Base-by-base conservation (phyloP, 2,888 invertebrate species). In the Trissolcus japonicus region DNA sequence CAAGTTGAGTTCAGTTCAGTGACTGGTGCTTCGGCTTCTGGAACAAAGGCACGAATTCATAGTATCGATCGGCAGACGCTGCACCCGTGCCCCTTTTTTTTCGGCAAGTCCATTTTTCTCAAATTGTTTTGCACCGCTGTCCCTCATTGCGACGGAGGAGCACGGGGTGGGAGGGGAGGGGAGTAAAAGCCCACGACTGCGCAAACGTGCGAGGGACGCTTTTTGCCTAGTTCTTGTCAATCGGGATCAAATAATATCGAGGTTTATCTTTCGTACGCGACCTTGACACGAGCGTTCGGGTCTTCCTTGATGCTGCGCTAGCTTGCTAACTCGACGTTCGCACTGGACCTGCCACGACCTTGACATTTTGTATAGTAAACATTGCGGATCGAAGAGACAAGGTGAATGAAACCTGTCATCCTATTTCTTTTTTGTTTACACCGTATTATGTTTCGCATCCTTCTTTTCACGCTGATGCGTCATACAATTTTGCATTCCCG, bases 11-110 rank as follows among this genome's bases (percentile, higher is more conserved):
- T 77, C 61, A 69, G 73, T 79, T 81, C 69, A 77, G 80, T 80
- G 80, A 80, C 75, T 75, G 76, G 76, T 76, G 79, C 69, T 67
- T 79, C 71, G n/a, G 74, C 69, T 73, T 66, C 76, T 71, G 75
- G 68, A 75, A 77, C 77, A 75, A 75, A 77, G 75, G 69, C 71
- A 79, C 73, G 73, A 75, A 72, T 68, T 72, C 72, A 57, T 57
- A 60, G 60, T 77, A 77, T 77, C 77, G 72, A 77, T 73, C 72
- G 67, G 61, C 43, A 50, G 61, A 16, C 50, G 41, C 56, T 40
- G 54, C 67, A 68, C 63, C 51, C 48, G 56, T 68, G 63, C 46
- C 59, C 67, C 54, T 51, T 40, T 60, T 76, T 71, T 71, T 76
- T 71, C 71, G 71, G 76, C 43, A 76, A 76, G 76, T 76, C 61